Evolutionary conservation across 2,888 invertebrate genomes (phyloP), one percentile per base, ranked within the genome.

Genomic region (Ormia ochracea): DNA sequence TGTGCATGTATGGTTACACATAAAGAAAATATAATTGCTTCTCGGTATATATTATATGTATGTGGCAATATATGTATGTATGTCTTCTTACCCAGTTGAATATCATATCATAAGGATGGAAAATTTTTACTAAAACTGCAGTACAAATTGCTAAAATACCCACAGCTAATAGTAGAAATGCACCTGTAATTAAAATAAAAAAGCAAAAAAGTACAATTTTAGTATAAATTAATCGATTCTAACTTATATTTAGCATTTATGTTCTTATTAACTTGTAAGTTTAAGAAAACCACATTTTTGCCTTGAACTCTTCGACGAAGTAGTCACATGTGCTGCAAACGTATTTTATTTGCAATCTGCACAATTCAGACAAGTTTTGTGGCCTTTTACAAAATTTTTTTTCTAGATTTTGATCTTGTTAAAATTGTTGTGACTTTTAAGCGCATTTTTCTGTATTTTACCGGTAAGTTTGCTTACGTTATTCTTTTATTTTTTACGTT

Each of bases 31-130:
- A 36, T n/a, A n/a, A n/a, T n/a, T n/a, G n/a, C n/a, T n/a, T n/a
- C n/a, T n/a, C n/a, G n/a, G n/a, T n/a, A n/a, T n/a, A n/a, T n/a
- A n/a, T n/a, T n/a, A n/a, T n/a, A n/a, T n/a, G n/a, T n/a, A n/a
- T n/a, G n/a, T n/a, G n/a, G n/a, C n/a, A n/a, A n/a, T n/a, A n/a
- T n/a, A n/a, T n/a, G n/a, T n/a, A n/a, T n/a, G n/a, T n/a, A n/a
- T n/a, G n/a, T n/a, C n/a, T 2, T 83, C 92, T 91, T 90, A 94
- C 94, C 92, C 92, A 92, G 89, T 91, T 92, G 86, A 95, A 95
- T 59, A 96, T 90, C 72, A 93, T 89, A 82, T 95, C 94, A 87
- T 96, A 96, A 0, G 96, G 96, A 81, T 94, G 92, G 33, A 92
- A 88, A 38, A 94, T 90, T 70, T 94, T 87, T 6, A 95, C 91